A percentile compares a stretch with the other conserved stretches of the same genome.
These are phyloP conservation scores for Sisor rabdophorus DNA, from an alignment of 2,113 vertebrate species.

Conservation along the genomic window DNA sequence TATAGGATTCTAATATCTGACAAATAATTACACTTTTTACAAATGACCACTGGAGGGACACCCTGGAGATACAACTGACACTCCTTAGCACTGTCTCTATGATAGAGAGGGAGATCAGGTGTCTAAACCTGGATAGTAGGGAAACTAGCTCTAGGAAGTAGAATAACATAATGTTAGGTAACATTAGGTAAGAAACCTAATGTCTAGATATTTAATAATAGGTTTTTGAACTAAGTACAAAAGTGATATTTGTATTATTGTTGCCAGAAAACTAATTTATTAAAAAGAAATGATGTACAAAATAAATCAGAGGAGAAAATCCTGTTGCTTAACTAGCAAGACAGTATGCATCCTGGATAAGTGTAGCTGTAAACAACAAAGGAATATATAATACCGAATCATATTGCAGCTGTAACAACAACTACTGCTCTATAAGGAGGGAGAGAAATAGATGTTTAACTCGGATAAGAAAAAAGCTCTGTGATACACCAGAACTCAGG, in stretches of 20 bases:
- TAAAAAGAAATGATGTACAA: background rate
- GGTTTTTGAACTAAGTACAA: background rate
- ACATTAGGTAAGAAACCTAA: slow-evolving; percentile 30
- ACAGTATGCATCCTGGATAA: slow-evolving; percentile 58
- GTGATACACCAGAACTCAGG: background rate
- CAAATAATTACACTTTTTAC: background rate
- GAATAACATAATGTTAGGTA: slow-evolving; percentile 56
- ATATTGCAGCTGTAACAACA: background rate
- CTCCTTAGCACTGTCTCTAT: background rate
- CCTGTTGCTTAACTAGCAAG: background rate
- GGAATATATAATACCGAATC: background rate
- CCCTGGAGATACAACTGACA: slow-evolving; percentile 1
- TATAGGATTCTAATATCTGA: background rate
- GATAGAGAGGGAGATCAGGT: slow-evolving; percentile 41
- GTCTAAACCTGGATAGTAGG: slow-evolving; percentile 45
- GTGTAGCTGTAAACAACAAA: slow-evolving; percentile 68
- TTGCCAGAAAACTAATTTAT: background rate
- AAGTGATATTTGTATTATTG: background rate
- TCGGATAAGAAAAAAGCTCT: background rate
- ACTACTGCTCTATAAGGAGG: background rate
- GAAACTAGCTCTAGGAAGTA: slow-evolving; percentile 39
- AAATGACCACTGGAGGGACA: background rate
- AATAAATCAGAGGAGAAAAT: background rate
- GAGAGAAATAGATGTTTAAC: background rate
- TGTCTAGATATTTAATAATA: background rate